A percentile compares a stretch with the other conserved stretches of the same genome.
Evolutionary conservation across 2,888 invertebrate species (phyloP).

Genomic region (Parapristionchus giblindavisi): DNA sequence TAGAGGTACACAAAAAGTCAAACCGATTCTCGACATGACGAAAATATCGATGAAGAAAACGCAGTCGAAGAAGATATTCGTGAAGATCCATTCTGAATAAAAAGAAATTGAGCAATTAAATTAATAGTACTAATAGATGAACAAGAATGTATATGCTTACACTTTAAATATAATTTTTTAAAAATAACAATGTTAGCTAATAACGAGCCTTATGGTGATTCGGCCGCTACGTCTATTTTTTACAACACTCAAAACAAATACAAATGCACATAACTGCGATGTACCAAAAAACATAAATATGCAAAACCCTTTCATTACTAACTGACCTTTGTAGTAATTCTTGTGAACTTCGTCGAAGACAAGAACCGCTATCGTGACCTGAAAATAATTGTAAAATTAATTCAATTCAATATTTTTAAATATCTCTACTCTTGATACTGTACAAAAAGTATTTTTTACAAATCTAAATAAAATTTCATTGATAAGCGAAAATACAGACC

Average conservation of each 20-base stretch:
- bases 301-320: no score
- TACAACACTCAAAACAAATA: no score
- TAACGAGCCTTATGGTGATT: not conserved
- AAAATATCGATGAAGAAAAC: constrained; percentile 64
- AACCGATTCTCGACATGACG: constrained; percentile 56
- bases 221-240: not conserved
- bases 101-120: not conserved
- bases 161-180: not conserved
- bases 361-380: constrained; percentile 7
- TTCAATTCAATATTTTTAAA: not conserved
- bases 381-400: constrained; percentile 76
- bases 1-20: not conserved
- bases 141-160: not conserved
- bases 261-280: no score
- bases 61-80: constrained; percentile 59
- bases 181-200: no score
- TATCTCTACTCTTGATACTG: not conserved
- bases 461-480: not conserved
- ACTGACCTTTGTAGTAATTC: not conserved
- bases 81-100: constrained; percentile 48
- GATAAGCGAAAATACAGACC: not conserved
- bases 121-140: not conserved
- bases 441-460: not conserved
- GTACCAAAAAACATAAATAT: no score
- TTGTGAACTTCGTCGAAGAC: constrained; percentile 23